Evolutionary conservation across 2,113 vertebrate species (phyloP).

Genomic region (Apodemus speciosus): DNA sequence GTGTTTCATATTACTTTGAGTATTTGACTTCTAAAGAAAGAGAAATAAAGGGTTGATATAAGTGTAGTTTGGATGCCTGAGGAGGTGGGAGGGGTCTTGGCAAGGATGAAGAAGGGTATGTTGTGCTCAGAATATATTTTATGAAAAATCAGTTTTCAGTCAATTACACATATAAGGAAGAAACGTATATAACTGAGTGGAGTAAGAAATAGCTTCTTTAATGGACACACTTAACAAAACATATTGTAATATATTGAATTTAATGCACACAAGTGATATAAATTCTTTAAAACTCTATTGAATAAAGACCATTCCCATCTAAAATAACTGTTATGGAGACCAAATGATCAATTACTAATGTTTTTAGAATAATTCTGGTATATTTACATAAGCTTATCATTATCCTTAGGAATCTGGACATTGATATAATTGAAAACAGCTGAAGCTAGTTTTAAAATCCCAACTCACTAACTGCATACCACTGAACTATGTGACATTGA

Average conservation of each 20-base stretch:
- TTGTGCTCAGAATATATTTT: not conserved
- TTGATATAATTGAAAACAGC: not conserved
- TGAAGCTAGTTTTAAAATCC: not conserved
- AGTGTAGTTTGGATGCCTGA: not conserved
- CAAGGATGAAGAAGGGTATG: not conserved
- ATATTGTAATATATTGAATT: not conserved
- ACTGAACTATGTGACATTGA: not conserved
- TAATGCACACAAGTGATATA: not conserved
- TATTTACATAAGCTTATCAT: not conserved
- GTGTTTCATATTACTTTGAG: not conserved
- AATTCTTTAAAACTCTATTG: not conserved
- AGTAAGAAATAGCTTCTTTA: not conserved
- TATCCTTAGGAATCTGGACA: not conserved
- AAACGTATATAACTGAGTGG: not conserved
- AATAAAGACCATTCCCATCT: not conserved
- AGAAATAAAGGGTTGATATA: not conserved
- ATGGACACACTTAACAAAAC: not conserved
- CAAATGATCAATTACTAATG: not conserved
- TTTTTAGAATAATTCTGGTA: not conserved
- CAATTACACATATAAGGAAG: not conserved
- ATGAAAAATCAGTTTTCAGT: not conserved
- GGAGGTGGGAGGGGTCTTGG: too few relatives aligned
- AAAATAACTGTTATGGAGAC: not conserved
- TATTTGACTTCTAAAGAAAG: not conserved
- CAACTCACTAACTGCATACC: not conserved